Percentiles rank a stretch among this genome's conserved stretches.
Conservation (phyloP, 1,140 invertebrate genomes). For the Leptinotarsa lineolata region DNA sequence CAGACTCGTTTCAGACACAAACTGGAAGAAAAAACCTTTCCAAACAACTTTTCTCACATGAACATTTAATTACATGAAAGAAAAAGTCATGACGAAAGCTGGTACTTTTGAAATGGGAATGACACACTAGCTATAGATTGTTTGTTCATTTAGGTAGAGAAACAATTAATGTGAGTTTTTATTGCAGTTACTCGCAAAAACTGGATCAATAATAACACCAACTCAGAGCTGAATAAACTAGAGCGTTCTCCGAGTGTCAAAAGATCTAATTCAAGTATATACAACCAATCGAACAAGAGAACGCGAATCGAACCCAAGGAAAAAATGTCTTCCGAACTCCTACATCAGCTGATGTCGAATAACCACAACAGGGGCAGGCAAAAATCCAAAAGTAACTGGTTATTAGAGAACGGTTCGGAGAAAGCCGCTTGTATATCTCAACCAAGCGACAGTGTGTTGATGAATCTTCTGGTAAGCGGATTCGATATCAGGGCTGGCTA, state of each 20-base stretch:
- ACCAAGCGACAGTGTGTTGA: slow-evolving; percentile 77
- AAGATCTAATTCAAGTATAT: slow-evolving; percentile 44
- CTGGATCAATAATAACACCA: slow-evolving; percentile 30
- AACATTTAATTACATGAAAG: too few relatives aligned
- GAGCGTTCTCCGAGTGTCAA: slow-evolving; percentile 41
- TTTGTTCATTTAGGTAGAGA: too few relatives aligned
- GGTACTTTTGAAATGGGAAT: too few relatives aligned
- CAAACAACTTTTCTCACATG: too few relatives aligned
- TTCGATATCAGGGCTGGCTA: slow-evolving; percentile 90
- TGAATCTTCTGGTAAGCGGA: slow-evolving; percentile 89
- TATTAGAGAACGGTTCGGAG: slow-evolving; percentile 47
- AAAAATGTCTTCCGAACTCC: slow-evolving; percentile 55
- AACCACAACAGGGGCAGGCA: slow-evolving; percentile 50
- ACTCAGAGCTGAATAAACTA: slow-evolving; percentile 27
- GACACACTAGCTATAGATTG: too few relatives aligned
- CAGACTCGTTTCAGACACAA: too few relatives aligned
- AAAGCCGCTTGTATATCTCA: slow-evolving; percentile 52
- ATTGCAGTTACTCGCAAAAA: slow-evolving; percentile 38
- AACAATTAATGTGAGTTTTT: not conserved
- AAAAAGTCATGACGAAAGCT: too few relatives aligned
- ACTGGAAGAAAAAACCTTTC: too few relatives aligned
- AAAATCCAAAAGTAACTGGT: slow-evolving; percentile 49
- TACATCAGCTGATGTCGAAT: slow-evolving; percentile 61
- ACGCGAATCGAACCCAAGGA: slow-evolving; percentile 51
- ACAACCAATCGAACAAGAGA: slow-evolving; percentile 47